Base-by-base conservation (phyloP, 2,888 invertebrate genomes). In the Microchrysa polita region DNA sequence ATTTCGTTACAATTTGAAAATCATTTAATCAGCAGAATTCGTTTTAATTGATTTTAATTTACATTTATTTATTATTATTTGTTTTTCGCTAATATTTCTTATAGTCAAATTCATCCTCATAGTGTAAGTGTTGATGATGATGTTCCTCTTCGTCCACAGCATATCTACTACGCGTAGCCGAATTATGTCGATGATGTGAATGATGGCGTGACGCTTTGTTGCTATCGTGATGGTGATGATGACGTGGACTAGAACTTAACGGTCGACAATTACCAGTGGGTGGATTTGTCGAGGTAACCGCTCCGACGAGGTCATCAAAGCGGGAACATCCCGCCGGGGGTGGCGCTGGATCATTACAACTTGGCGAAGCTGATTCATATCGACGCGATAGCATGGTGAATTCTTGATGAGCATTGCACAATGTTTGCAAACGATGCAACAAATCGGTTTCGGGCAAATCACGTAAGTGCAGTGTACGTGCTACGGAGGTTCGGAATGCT, bases 361-460 rank as follows among this genome's bases (percentile, higher is more conserved):
- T 80, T 0, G 85, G 84, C 0, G 85, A 84, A 2, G 82, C 82
- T 2, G 83, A 81, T 76, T 91, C 91, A 80, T 90, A 91, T 79
- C 94, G 88, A 5, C 93, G 88, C 2, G 94, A 94, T 4, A 95
- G 90, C 79, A 93, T 84, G 0, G 94, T 93, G 82, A 94, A 95
- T 85, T 95, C 95, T 79, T 94, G 92, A 83, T 95, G 94, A 0
- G 94, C 94, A 78, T 93, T 92, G 67, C 94, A 92, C 78, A 95
- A 86, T 82, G 94, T 94, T 83, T 94, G 94, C 27, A 95, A 86
- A 0, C 93, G 89, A 44, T 92, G 90, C 74, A 93, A 88, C 80
- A 93, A 88, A 84, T 93, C 93, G 79, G 92, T 91, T 86, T 93
- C 92, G 0, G 92, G 90, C 22, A 92, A 88, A 73, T 91, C 90